These are phyloP conservation scores for Ormyrus pomaceus DNA, from an alignment of 2,888 invertebrate species.

Conservation along the genomic window DNA sequence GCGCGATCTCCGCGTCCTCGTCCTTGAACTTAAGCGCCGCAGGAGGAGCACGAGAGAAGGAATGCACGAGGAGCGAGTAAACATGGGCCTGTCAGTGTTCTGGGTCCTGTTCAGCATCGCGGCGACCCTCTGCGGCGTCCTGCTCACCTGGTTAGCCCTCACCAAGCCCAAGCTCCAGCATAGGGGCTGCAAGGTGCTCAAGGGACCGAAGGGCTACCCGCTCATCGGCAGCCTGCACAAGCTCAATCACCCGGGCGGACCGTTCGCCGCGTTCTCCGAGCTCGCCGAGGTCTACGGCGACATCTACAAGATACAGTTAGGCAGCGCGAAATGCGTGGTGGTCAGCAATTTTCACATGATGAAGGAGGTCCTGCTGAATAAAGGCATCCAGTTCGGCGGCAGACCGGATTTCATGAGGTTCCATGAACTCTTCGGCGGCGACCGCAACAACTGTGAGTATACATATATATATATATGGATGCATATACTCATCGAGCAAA, in stretches of 20 bases:
- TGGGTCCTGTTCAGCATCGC: slow-evolving; percentile 52
- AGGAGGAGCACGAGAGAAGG: slow-evolving; percentile 2
- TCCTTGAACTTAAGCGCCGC: slow-evolving; percentile 33
- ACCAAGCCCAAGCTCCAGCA: background rate
- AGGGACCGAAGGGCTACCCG: slow-evolving; percentile 76
- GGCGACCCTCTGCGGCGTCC: slow-evolving; percentile 17
- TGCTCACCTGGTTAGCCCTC: slow-evolving; percentile 6
- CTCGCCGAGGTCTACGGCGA: slow-evolving; percentile 84
- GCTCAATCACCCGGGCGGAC: slow-evolving; percentile 80
- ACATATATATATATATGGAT: too few species aligned
- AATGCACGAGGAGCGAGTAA: background rate
- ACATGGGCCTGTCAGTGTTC: slow-evolving; percentile 46
- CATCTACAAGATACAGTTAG: slow-evolving; percentile 83
- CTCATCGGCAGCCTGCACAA: slow-evolving; percentile 85
- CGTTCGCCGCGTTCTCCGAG: slow-evolving; percentile 85
- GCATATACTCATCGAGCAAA: too few species aligned
- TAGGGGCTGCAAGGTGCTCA: slow-evolving; percentile 32
- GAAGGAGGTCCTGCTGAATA: slow-evolving; percentile 86
- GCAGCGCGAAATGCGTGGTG: slow-evolving; percentile 83
- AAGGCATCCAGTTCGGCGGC: slow-evolving; percentile 89
- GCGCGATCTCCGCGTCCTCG: slow-evolving; percentile 29
- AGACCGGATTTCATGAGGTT: slow-evolving; percentile 89
- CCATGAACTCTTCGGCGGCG: slow-evolving; percentile 88
- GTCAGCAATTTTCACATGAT: slow-evolving; percentile 85
- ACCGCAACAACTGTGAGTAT: slow-evolving; percentile 90